phyloP scores from a whole-genome alignment of 1,140 invertebrate genomes.

The Brachionus asplanchnoidis region DNA sequence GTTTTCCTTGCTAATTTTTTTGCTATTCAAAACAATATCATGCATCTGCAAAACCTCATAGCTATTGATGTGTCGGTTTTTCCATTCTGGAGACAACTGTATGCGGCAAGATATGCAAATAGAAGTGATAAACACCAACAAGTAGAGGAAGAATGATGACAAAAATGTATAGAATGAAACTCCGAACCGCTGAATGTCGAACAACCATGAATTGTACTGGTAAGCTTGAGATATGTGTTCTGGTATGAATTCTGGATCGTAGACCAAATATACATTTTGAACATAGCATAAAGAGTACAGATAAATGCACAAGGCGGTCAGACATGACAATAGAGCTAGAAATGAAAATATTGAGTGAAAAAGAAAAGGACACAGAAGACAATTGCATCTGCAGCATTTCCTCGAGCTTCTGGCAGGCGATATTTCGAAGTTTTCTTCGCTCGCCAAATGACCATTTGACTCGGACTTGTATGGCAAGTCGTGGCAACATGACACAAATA shows the following conservation, averaged over 20 bases:
- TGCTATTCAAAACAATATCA: constrained; percentile 13
- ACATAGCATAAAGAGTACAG: background rate
- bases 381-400: constrained; percentile 36
- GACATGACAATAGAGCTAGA: background rate
- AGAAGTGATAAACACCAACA: constrained; percentile 9
- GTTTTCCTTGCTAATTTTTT: constrained; percentile 7
- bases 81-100: constrained; percentile 6
- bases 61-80: constrained; percentile 1
- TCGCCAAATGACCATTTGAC: background rate
- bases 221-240: constrained; percentile 34
- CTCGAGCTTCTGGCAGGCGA: background rate
- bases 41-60: constrained; percentile 40
- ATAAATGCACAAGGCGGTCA: background rate
- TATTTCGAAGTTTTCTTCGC: constrained; percentile 25
- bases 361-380: constrained; percentile 35
- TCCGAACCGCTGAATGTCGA: constrained; percentile 17
- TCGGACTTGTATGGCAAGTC: background rate
- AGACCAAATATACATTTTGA: constrained; percentile 8
- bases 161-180: constrained; percentile 27
- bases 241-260: constrained; percentile 31
- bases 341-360: constrained; percentile 38
- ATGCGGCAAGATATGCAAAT: constrained; percentile 23
- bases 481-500: constrained; percentile 25
- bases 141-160: background rate
- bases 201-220: constrained; percentile 33